Evolutionary conservation across 2,888 invertebrate species (phyloP), one percentile per base, ranked within the genome.

Genomic region (Phanerotoma sp.): DNA sequence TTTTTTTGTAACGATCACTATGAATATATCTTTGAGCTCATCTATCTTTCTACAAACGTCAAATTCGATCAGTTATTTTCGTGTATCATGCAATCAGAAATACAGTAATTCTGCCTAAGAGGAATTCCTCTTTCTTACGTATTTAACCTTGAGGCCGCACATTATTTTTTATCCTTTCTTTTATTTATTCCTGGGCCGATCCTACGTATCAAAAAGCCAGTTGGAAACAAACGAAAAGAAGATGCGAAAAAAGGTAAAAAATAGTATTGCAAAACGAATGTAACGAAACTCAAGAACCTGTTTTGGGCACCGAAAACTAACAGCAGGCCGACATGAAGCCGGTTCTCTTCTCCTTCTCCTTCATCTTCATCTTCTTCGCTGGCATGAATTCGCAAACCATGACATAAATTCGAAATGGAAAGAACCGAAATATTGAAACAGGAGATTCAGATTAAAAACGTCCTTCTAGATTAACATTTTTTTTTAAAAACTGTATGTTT

Each of bases 81-180:
- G 37, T 38, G 21, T 32, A 16, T 32, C 40, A 33, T 42, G 41
- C 41, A 51, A 33, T 25, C 50, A 51, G 41, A 42, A 42, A 51
- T 42, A 33, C 42, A 16, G 13, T 53, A 55, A 44, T 54, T 55
- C 52, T 50, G 18, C 47, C 32, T 32, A 32, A 33, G 20, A 18
- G 46, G 28, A 25, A 38, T 42, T 52, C 54, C 41, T 48, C 22
- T 35, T 51, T 54, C 56, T 60, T 57, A 54, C 53, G 58, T 55
- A 55, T 56, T 60, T 62, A 59, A 58, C 61, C 62, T 60, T 58
- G 56, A 37, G 42, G n/a, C n/a, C n/a, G n/a, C n/a, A n/a, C n/a
- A n/a, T n/a, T n/a, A n/a, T n/a, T n/a, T n/a, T n/a, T 42, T 30
- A 35, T 25, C 5, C 6, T 35, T 35, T 35, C n/a, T 35, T 35